Evolutionary conservation across 2,888 invertebrate genomes (phyloP), one percentile per base, ranked within the genome.

Genomic region (Eupithecia subumbrata): DNA sequence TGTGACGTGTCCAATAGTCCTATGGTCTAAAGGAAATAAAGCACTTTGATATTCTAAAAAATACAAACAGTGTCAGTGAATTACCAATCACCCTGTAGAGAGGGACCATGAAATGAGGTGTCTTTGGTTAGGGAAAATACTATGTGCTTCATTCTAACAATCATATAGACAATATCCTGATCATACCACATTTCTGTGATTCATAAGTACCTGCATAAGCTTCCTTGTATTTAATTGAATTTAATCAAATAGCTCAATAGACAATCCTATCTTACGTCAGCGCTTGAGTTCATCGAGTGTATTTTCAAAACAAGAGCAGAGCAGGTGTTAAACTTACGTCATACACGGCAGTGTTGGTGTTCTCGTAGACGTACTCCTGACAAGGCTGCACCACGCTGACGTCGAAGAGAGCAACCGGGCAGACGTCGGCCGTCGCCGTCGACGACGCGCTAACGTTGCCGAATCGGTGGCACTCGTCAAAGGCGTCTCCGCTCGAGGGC

Each of bases 401-500:
- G 76, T 87, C 77, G 72, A 89, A 89, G 12, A 83, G 74, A 7
- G 75, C 63, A 0, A 80, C 82, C 0, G 87, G 83, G 68, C 89
- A 89, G 37, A 63, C 60, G 69, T 70, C 70, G 34, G n/a, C n/a
- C 48, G 48, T 3, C n/a, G 16, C 12, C 25, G 22, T 0, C 25
- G 16, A 16, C 7, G 66, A 45, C 34, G 73, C 75, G 16, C 71
- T 78, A 7, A 48, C 43, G 66, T 79, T 80, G 48, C 63, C 84
- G 80, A 86, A 95, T 14, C 94, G 89, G 30, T 82, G 82, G 79
- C 95, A 95, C 69, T 88, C 89, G 60, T 92, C 91, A 77, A 89
- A 83, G 0, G 80, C 77, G 22, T 69, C 82, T 0, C n/a, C 83
- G 25, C 12, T 30, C 16, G 72, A 0, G 0, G 95, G 95, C 4